Evolutionary conservation across 2,797 vertebrate species (phyloP), one percentile per base, ranked within the genome.

Genomic region (Epinephelus coioides): DNA sequence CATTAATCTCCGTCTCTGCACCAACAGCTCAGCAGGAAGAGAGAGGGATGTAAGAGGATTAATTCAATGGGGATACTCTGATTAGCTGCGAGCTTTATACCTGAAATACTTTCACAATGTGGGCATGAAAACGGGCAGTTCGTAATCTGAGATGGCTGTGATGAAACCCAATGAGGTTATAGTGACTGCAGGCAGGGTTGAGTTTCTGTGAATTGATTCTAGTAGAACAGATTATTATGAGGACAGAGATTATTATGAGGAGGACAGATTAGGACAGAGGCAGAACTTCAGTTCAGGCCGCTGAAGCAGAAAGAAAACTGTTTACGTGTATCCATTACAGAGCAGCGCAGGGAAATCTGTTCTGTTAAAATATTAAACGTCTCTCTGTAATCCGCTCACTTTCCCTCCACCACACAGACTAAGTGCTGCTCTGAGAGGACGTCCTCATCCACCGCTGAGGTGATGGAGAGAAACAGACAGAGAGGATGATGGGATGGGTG

Each of bases 301-400:
- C 19, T 47, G 67, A 34, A 27, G 27, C 38, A 19, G 53, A 53
- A 18, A 55, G 38, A 49, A 78, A 66, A 17, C 18, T 25, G 81
- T 76, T 73, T 79, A 18, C 62, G 54, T 25, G 65, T 84, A 90
- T 93, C 91, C 87, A 84, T 92, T 84, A 86, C 90, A 77, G 76
- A 83, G 78, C 63, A 78, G 81, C 78, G 11, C 11, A 51, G 76
- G 68, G 71, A 82, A 84, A 83, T 84, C 69, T 78, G 84, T 87
- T 70, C 71, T 82, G 63, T 1, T 94, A 2, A 91, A 94, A 88
- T 88, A 93, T 91, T 88, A 69, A 91, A 50, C 70, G 65, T 55
- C 62, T 56, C 27, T 43, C 53, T 66, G 63, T 57, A 64, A 74
- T 49, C 69, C 38, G 18, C 44, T 62, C 51, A 14, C 76, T 81